Percentiles rank a stretch among this genome's conserved stretches.
phyloP scores from a whole-genome alignment of 37 sponge, comb jelly and placozoan species.

The Halichondria panicea region DNA sequence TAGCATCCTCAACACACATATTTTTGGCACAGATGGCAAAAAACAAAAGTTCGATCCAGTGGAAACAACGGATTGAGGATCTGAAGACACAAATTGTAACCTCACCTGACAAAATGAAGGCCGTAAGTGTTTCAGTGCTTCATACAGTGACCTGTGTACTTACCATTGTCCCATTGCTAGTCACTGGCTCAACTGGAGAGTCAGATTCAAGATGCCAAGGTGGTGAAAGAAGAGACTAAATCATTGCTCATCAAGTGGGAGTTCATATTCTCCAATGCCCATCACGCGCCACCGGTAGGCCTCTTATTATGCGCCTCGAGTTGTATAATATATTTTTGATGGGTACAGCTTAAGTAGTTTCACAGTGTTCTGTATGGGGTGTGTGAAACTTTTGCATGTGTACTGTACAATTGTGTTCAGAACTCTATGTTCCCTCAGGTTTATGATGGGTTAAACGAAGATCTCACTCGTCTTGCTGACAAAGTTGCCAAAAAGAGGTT shows the following conservation, averaged over 20 bases:
- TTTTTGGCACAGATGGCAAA: slow-evolving; percentile 6
- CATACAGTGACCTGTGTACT: background rate
- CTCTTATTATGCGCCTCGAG: background rate
- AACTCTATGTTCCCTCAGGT: background rate
- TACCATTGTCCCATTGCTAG: background rate
- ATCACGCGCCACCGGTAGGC: slow-evolving; percentile 19
- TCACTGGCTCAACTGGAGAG: slow-evolving; percentile 1
- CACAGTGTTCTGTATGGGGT: too few relatives aligned
- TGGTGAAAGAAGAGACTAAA: background rate
- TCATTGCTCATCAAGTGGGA: slow-evolving; percentile 13
- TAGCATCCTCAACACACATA: too few relatives aligned
- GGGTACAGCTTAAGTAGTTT: too few relatives aligned
- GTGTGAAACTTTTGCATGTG: too few relatives aligned
- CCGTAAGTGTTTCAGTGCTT: background rate
- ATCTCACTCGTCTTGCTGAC: background rate
- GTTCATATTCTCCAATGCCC: slow-evolving; percentile 5
- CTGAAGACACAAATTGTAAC: slow-evolving; percentile 18
- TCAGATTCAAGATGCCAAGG: slow-evolving; percentile 14
- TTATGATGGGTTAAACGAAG: slow-evolving; percentile 13
- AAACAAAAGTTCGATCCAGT: slow-evolving; percentile 2
- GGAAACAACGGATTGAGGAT: background rate
- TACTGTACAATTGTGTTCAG: too few relatives aligned
- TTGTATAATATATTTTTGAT: too few relatives aligned
- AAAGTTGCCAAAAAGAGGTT: slow-evolving; percentile 18
- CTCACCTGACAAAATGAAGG: slow-evolving; percentile 29